phyloP scores from a whole-genome alignment of 2,888 invertebrate species.

The Dromius quadrimaculatus region DNA sequence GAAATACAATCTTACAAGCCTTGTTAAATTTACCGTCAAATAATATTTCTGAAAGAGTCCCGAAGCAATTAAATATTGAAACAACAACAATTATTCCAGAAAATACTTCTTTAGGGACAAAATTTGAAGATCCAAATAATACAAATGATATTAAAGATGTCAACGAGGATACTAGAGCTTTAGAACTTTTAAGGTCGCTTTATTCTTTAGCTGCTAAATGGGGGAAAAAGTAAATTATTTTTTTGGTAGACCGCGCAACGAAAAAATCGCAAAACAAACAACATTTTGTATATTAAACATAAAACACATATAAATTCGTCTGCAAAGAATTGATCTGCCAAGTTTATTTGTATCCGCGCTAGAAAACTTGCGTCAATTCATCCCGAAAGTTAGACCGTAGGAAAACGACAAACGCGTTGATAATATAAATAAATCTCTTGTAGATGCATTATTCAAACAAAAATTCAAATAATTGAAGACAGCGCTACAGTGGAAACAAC shows the following conservation, averaged over 20 bases:
- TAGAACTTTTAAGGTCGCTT: slow-evolving; percentile 85
- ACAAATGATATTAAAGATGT: slow-evolving; percentile 61
- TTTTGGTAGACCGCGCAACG: slow-evolving; percentile 23
- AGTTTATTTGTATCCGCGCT: no score
- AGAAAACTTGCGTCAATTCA: no score
- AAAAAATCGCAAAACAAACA: slow-evolving; percentile 35
- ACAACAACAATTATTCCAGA: slow-evolving; percentile 57
- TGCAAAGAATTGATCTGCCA: no score
- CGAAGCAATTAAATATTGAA: slow-evolving; percentile 61
- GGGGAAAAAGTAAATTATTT: slow-evolving; percentile 68
- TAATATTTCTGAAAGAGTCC: slow-evolving; percentile 57
- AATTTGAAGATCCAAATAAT: slow-evolving; percentile 52
- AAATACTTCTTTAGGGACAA: slow-evolving; percentile 56
- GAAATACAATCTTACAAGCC: slow-evolving; percentile 77
- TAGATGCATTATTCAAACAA: no score
- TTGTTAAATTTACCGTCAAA: slow-evolving; percentile 75
- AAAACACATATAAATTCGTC: no score
- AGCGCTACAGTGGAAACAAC: no score
- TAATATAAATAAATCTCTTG: no score
- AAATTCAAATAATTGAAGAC: no score
- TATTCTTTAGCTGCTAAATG: slow-evolving; percentile 88
- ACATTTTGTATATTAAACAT: slow-evolving; percentile 7
- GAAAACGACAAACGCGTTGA: no score
- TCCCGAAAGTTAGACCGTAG: no score
- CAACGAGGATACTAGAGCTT: slow-evolving; percentile 80